These are phyloP conservation scores for Proales similis DNA, from an alignment of 1,140 invertebrate genomes.

Conservation along the genomic window DNA sequence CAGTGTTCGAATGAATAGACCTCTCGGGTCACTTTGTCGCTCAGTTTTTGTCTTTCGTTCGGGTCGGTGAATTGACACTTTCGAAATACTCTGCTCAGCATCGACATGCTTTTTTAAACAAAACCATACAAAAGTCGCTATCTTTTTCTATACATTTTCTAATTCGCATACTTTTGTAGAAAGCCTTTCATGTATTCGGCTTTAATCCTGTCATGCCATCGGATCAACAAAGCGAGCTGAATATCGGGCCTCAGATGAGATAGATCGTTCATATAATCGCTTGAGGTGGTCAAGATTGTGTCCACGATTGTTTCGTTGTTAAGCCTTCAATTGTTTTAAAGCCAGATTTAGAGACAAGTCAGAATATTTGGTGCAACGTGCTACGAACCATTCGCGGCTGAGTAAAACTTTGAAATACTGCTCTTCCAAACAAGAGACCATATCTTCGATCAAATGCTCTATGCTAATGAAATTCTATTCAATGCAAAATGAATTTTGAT, in stretches of 20 bases:
- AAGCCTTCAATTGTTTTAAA: not conserved
- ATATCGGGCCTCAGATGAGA: not conserved
- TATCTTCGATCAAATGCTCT: slow-evolving; percentile 20
- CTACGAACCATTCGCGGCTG: slow-evolving; percentile 6
- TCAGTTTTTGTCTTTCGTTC: slow-evolving; percentile 1
- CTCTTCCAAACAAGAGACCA: slow-evolving; percentile 27
- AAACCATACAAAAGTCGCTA: not conserved
- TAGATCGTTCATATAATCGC: slow-evolving; percentile 35
- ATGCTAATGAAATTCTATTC: slow-evolving; percentile 9
- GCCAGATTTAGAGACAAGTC: not conserved
- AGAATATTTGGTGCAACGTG: not conserved
- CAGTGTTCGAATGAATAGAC: slow-evolving; percentile 15
- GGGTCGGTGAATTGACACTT: slow-evolving; percentile 28
- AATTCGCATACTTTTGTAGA: slow-evolving; percentile 25
- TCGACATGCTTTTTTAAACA: not conserved
- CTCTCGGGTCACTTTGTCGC: slow-evolving; percentile 5
- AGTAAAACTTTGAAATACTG: slow-evolving; percentile 31
- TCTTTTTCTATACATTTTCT: not conserved
- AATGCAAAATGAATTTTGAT: not conserved
- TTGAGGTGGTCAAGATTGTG: slow-evolving; percentile 25
- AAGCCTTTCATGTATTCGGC: slow-evolving; percentile 34
- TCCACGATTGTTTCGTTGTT: slow-evolving; percentile 1
- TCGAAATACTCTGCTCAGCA: not conserved
- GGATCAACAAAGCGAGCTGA: slow-evolving; percentile 11
- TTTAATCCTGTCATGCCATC: slow-evolving; percentile 36